These are phyloP conservation scores for Rattus norvegicus DNA, from an alignment of 2,113 vertebrate species.

Conservation along the genomic window DNA sequence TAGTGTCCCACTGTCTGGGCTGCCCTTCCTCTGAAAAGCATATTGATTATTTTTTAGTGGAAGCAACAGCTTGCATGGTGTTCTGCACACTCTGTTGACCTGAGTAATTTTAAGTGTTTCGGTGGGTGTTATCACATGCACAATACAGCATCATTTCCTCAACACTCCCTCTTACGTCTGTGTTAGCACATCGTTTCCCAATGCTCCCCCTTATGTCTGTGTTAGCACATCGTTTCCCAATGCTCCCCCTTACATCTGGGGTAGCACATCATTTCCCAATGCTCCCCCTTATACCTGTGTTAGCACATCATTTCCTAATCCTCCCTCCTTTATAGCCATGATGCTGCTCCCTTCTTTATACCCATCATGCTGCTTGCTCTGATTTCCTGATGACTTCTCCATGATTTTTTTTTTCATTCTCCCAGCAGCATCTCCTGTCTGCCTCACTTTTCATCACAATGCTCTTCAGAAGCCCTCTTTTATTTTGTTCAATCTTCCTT, in stretches of 20 bases:
- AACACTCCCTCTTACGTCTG: background rate
- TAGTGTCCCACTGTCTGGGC: background rate
- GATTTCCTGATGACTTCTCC: background rate
- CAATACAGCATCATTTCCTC: background rate
- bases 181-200: background rate
- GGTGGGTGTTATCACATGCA: background rate
- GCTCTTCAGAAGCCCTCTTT: background rate
- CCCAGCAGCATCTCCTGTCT: background rate
- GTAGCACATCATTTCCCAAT: too few relatives aligned
- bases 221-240: too few relatives aligned
- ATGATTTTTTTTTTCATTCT: background rate
- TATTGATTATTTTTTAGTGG: constrained; percentile 12
- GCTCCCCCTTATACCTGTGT: background rate
- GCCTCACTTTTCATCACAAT: background rate
- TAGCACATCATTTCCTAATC: background rate
- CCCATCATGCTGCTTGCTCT: background rate
- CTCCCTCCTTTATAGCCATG: background rate
- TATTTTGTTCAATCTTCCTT: background rate
- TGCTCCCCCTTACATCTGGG: too few relatives aligned
- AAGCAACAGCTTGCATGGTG: background rate
- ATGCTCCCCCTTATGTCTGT: too few relatives aligned
- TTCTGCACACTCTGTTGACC: background rate
- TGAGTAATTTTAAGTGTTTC: background rate
- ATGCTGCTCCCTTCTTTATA: background rate
- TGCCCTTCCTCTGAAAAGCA: background rate